A percentile compares a stretch with the other conserved stretches of the same genome.
Conservation (phyloP, 2,113 vertebrate genomes). For the Sylvia atricapilla region DNA sequence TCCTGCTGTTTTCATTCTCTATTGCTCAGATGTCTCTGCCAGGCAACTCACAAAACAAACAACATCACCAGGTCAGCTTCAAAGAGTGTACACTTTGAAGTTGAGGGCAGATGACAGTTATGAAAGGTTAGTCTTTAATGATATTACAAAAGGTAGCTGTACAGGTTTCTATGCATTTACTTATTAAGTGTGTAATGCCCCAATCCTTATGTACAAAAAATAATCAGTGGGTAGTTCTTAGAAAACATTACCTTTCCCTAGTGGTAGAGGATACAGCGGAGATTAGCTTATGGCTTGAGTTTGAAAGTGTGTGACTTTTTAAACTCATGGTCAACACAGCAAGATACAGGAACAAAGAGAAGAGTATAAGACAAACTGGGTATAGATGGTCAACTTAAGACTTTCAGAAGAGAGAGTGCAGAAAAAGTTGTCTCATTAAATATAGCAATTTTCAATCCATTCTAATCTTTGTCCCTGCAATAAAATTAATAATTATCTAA, state of each 20-base stretch:
- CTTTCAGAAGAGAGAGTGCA: neutral
- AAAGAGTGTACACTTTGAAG: neutral
- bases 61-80: neutral
- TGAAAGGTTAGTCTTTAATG: neutral
- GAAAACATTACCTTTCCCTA: neutral
- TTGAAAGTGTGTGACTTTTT: neutral
- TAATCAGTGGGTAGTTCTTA: neutral
- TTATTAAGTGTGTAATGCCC: neutral
- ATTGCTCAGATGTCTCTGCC: neutral
- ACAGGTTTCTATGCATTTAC: neutral
- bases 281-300: neutral
- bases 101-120: neutral
- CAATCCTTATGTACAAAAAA: neutral
- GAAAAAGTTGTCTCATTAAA: neutral
- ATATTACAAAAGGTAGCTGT: neutral
- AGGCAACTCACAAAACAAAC: slow-evolving; percentile 41
- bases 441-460: neutral
- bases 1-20: neutral
- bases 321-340: neutral
- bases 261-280: neutral
- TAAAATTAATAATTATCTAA: neutral
- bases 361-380: neutral
- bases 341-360: neutral
- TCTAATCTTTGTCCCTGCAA: neutral
- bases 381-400: neutral